A percentile compares a stretch with the other conserved stretches of the same genome.
These are phyloP conservation scores for Halesus radiatus DNA, from an alignment of 1,140 invertebrate genomes.

Conservation along the genomic window DNA sequence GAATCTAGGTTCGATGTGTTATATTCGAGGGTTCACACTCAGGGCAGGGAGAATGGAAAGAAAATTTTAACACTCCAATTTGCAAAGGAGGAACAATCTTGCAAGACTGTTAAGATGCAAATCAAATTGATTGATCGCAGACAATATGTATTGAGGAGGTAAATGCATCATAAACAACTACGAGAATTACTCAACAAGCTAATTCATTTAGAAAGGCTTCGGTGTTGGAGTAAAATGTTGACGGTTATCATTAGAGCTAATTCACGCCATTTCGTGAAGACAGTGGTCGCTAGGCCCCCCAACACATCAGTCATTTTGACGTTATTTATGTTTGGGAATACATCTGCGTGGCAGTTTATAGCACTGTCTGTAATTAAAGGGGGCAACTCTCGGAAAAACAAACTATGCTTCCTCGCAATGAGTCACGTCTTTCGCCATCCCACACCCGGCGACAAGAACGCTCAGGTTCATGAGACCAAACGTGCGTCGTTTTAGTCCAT, in stretches of 20 bases:
- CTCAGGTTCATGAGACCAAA: slow-evolving; percentile 49
- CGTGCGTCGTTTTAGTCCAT: slow-evolving; percentile 49
- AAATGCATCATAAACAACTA: slow-evolving; percentile 15
- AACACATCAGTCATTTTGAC: neutral
- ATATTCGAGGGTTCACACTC: slow-evolving; percentile 6
- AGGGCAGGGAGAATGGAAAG: neutral
- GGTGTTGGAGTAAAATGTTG: neutral
- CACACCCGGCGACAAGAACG: slow-evolving; percentile 62
- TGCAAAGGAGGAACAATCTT: neutral
- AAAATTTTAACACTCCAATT: slow-evolving; percentile 15
- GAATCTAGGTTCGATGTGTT: neutral
- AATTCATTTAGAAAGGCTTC: slow-evolving; percentile 14
- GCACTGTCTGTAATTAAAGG: neutral
- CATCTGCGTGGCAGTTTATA: slow-evolving; percentile 5
- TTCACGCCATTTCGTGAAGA: slow-evolving; percentile 5
- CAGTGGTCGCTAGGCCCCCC: slow-evolving; percentile 32
- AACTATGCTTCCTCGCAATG: slow-evolving; percentile 33
- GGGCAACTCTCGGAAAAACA: slow-evolving; percentile 18
- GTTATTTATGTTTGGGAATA: neutral
- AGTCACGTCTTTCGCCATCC: slow-evolving; percentile 48
- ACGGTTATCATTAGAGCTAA: slow-evolving; percentile 3
- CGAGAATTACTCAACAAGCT: slow-evolving; percentile 7
- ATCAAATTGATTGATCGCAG: slow-evolving; percentile 8
- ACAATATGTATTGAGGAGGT: neutral
- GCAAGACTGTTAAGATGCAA: neutral